A percentile compares a stretch with the other conserved stretches of the same genome.
Conservation (phyloP, 2,113 vertebrate species). For the Buteo buteo region DNA sequence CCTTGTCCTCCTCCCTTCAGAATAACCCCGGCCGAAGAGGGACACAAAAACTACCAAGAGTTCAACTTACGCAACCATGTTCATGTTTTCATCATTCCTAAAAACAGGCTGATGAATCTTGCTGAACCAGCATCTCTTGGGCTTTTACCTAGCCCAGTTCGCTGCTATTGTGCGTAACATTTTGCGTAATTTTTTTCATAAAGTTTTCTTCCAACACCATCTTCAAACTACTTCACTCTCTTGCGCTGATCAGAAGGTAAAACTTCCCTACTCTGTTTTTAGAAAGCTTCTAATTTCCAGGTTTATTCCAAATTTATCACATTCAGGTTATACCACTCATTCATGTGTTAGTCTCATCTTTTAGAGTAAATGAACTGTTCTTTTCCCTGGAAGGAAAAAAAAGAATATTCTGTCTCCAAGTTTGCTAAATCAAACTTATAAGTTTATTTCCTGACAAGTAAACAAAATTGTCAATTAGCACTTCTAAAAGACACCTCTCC, state of each 20-base stretch:
- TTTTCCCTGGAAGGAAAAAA: background rate
- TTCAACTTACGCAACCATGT: background rate
- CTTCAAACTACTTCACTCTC: background rate
- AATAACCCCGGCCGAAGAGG: background rate
- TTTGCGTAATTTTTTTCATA: background rate
- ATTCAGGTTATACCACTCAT: background rate
- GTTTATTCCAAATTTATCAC: background rate
- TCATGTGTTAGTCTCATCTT: background rate
- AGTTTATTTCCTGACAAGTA: background rate
- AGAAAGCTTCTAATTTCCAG: background rate
- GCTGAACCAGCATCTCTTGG: background rate
- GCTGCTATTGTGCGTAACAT: accelerated
- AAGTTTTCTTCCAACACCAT: background rate
- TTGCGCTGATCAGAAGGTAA: background rate
- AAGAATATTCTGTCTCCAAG: background rate
- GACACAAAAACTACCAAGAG: background rate
- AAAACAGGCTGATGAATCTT: background rate
- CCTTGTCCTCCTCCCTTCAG: background rate
- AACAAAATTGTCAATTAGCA: background rate
- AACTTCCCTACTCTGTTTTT: background rate
- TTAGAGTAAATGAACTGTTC: background rate
- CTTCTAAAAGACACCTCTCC: background rate
- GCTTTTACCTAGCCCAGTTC: background rate
- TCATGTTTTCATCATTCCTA: background rate
- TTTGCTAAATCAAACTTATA: background rate